A percentile compares a stretch with the other conserved stretches of the same genome.
Evolutionary conservation across 2,797 vertebrate species (phyloP).

Genomic region (Acomys russatus): DNA sequence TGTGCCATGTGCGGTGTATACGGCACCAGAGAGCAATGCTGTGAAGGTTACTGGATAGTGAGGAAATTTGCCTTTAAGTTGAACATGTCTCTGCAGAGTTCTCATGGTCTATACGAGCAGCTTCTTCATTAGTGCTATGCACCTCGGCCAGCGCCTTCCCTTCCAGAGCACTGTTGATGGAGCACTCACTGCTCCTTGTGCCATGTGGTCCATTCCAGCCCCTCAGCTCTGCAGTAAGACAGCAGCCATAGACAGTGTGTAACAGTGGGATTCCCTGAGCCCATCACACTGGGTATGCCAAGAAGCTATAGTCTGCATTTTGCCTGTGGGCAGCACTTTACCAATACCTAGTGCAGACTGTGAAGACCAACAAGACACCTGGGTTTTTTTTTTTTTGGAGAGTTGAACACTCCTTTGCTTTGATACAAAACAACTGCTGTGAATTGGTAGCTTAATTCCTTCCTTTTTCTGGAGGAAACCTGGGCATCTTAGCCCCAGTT

Average conservation of each 20-base stretch:
- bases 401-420: not conserved
- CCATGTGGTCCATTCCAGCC: not conserved
- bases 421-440: not conserved
- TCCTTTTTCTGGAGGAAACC: not conserved
- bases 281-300: not conserved
- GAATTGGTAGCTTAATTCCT: not conserved
- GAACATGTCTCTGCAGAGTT: not conserved
- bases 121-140: not conserved
- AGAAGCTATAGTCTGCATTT: not conserved
- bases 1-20: too few relatives aligned
- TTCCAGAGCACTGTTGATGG: not conserved
- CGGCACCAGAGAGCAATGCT: not conserved
- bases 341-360: not conserved
- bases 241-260: not conserved
- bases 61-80: not conserved
- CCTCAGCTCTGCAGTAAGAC: conserved; percentile 10
- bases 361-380: not conserved
- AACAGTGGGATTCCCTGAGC: not conserved
- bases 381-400: not conserved
- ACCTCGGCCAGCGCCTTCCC: not conserved
- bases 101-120: not conserved
- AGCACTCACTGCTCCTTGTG: not conserved
- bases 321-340: not conserved
- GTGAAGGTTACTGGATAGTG: not conserved
- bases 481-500: not conserved